These are phyloP conservation scores for Manis javanica DNA, from an alignment of 2,797 vertebrate species.

Conservation along the genomic window DNA sequence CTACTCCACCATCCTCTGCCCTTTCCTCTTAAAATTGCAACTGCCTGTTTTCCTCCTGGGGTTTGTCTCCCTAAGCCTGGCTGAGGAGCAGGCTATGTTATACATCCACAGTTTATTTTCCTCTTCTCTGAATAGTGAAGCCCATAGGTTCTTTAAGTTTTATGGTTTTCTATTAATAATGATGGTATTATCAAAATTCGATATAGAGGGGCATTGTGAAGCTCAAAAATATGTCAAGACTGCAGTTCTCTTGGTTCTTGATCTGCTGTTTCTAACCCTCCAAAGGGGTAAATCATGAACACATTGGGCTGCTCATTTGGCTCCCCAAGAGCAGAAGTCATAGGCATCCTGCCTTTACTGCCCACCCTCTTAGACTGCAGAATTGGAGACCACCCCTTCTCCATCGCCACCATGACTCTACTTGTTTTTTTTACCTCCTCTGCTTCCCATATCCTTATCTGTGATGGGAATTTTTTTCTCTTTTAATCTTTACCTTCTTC, in stretches of 20 bases:
- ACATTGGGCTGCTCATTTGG: fast-evolving
- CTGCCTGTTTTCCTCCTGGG: fast-evolving
- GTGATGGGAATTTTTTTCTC: neutral
- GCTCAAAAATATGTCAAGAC: neutral
- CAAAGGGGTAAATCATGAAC: neutral
- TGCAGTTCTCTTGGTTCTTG: neutral
- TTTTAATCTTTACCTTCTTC: neutral
- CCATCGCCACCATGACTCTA: neutral
- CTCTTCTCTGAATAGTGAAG: neutral
- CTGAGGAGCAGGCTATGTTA: neutral
- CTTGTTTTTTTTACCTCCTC: neutral
- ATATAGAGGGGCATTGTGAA: neutral
- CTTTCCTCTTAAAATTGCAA: neutral
- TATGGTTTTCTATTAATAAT: neutral
- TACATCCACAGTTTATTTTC: neutral
- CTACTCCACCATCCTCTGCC: neutral
- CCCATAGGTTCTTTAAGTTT: neutral
- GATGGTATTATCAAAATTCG: neutral
- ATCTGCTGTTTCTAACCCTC: neutral
- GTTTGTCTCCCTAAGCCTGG: neutral
- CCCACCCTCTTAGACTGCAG: neutral
- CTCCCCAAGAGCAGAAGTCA: neutral
- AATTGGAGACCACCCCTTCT: neutral
- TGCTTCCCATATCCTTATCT: neutral
- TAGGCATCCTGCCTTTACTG: neutral